Percentiles rank a stretch among this genome's conserved stretches.
Conservation (phyloP, 2,113 vertebrate species). For the Seriola dumerili region DNA sequence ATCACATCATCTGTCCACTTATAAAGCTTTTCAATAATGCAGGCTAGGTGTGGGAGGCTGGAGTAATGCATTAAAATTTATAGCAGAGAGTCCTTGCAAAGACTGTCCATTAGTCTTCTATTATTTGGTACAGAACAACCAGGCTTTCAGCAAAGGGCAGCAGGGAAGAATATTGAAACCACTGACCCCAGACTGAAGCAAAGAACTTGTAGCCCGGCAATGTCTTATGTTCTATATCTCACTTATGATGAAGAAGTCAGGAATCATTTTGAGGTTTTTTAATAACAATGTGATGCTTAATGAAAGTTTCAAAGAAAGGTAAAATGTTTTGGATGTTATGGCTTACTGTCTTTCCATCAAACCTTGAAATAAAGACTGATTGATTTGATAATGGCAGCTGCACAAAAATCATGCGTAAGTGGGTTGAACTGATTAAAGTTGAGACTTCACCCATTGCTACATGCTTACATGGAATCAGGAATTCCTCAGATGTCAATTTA, state of each 20-base stretch:
- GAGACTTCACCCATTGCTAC: too few relatives aligned
- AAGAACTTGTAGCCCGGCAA: neutral
- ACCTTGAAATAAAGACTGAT: neutral
- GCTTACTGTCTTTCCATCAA: neutral
- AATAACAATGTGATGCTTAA: slow-evolving; percentile 1
- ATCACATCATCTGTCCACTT: slow-evolving; percentile 41
- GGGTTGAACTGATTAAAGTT: neutral
- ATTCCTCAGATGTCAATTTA: too few relatives aligned
- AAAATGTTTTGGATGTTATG: neutral
- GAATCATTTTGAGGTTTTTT: neutral
- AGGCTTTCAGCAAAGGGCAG: slow-evolving; percentile 39
- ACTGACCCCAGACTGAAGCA: neutral
- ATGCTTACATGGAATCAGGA: too few relatives aligned
- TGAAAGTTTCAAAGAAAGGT: neutral
- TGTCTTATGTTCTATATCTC: neutral
- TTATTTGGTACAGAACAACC: slow-evolving; percentile 50
- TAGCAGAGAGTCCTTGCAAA: slow-evolving; percentile 18
- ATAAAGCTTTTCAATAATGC: slow-evolving; percentile 54
- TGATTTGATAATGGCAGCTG: too few relatives aligned
- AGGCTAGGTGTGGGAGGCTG: slow-evolving; percentile 42
- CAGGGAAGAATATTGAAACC: slow-evolving; percentile 21
- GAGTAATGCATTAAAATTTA: slow-evolving; percentile 60
- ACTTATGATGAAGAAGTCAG: slow-evolving; percentile 19
- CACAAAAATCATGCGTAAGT: too few relatives aligned
- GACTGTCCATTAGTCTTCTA: slow-evolving; percentile 51